A percentile compares a stretch with the other conserved stretches of the same genome.
phyloP scores from a whole-genome alignment of 2,888 invertebrate species.

The Orthosia cruda region DNA sequence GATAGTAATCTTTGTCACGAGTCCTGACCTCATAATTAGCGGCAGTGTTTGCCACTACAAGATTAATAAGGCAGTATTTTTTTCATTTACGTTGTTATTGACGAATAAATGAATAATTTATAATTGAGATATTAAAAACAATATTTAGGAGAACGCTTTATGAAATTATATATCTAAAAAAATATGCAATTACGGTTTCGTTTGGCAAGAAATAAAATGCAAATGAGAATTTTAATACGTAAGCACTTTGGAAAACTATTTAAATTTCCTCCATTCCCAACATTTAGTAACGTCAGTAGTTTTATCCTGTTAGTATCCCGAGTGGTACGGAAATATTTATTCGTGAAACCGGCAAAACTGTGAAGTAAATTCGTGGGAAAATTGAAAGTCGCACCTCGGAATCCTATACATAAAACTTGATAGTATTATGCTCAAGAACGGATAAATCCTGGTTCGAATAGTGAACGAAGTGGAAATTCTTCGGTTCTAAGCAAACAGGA shows the following conservation, averaged over 20 bases:
- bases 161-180: not conserved
- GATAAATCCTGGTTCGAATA: conserved; percentile 14
- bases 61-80: no score
- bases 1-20: no score
- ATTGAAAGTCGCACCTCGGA: conserved; percentile 7
- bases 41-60: no score
- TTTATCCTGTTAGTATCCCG: not conserved
- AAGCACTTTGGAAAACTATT: not conserved
- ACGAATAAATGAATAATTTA: no score
- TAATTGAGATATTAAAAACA: no score
- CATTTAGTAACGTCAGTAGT: not conserved
- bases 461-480: conserved; percentile 5
- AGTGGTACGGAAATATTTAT: conserved; percentile 32
- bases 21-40: no score
- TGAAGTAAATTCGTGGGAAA: conserved; percentile 28
- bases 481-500: conserved; percentile 24
- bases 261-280: not conserved
- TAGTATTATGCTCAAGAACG: conserved; percentile 20
- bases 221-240: conserved; percentile 4
- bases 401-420: conserved; percentile 37
- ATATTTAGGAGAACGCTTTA: no score
- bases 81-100: no score
- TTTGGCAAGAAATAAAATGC: not conserved
- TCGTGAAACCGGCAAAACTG: conserved; percentile 23
- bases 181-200: not conserved